These are phyloP conservation scores for Gerosis bhagava DNA, from an alignment of 2,888 invertebrate genomes.

Conservation along the genomic window DNA sequence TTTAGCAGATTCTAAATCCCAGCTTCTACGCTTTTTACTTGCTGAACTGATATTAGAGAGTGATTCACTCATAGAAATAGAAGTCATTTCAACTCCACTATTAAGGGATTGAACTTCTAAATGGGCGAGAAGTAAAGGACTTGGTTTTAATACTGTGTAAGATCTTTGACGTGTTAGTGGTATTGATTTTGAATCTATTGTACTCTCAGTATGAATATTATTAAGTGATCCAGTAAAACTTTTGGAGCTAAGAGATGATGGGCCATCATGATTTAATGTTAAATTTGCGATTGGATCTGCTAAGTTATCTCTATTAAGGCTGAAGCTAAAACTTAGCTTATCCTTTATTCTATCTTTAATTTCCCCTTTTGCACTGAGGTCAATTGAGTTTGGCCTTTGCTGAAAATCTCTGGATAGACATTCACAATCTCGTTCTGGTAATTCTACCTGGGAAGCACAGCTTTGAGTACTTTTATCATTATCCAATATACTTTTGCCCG, in stretches of 20 bases:
- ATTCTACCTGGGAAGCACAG: slow-evolving; percentile 40
- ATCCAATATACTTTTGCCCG: slow-evolving; percentile 40
- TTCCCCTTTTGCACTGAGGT: slow-evolving; percentile 2
- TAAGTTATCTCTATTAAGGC: slow-evolving; percentile 41
- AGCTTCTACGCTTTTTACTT: slow-evolving; percentile 66
- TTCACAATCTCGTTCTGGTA: slow-evolving; percentile 64
- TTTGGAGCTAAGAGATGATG: slow-evolving; percentile 58
- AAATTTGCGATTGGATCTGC: slow-evolving; percentile 43
- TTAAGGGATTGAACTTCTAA: slow-evolving; percentile 76
- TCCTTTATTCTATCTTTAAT: slow-evolving; percentile 21
- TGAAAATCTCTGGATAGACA: slow-evolving; percentile 28
- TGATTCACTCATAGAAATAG: slow-evolving; percentile 79
- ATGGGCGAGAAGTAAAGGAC: slow-evolving; percentile 87
- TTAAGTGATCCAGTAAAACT: slow-evolving; percentile 74
- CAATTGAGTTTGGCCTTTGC: slow-evolving; percentile 20
- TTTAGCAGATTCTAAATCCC: slow-evolving; percentile 74
- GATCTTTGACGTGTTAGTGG: slow-evolving; percentile 88
- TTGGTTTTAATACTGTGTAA: slow-evolving; percentile 89
- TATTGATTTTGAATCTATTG: slow-evolving; percentile 43
- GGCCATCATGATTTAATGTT: slow-evolving; percentile 48
- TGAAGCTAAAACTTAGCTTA: slow-evolving; percentile 41
- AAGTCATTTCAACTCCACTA: slow-evolving; percentile 69
- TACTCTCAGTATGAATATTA: slow-evolving; percentile 60
- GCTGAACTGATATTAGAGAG: slow-evolving; percentile 55
- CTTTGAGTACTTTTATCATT: slow-evolving; percentile 29